Conservation (phyloP, 1,140 invertebrate genomes). For the Sarcophaga peregrina region DNA sequence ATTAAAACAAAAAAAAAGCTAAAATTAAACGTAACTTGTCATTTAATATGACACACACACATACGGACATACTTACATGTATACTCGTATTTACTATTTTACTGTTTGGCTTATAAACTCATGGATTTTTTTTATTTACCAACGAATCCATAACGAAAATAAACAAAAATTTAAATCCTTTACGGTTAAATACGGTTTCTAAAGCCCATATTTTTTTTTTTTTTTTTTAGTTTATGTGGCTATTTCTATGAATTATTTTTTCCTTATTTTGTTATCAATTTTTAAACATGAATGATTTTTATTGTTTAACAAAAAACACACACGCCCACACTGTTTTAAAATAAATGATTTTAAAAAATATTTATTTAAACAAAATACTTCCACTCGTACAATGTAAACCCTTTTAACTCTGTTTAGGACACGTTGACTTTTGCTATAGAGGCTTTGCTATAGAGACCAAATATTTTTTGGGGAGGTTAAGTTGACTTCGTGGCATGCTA, state of each 20-base stretch:
- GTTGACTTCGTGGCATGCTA: no score
- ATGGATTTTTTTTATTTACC: no score
- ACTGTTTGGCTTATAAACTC: no score
- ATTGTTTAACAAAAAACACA: constrained; percentile 30
- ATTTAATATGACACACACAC: background rate
- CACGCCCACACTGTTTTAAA: background rate
- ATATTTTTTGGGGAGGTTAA: no score
- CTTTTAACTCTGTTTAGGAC: constrained; percentile 24
- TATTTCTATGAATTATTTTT: constrained; percentile 5
- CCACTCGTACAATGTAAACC: background rate
- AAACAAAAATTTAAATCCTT: constrained; percentile 12
- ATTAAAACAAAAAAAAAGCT: background rate
- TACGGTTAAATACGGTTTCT: background rate
- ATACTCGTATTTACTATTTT: no score
- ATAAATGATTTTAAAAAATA: constrained; percentile 2
- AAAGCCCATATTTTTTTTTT: background rate
- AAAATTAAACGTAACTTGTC: constrained; percentile 27
- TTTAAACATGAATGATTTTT: constrained; percentile 36
- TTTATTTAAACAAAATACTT: constrained; percentile 21
- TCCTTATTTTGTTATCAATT: constrained; percentile 14
- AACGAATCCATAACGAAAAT: background rate
- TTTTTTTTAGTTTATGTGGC: background rate
- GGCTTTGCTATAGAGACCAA: background rate
- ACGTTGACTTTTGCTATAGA: constrained; percentile 10
- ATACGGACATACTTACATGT: background rate